Conservation (phyloP, 30 jellyfish, hydroid and myxozoan species). For the Chironex yamaguchii region DNA sequence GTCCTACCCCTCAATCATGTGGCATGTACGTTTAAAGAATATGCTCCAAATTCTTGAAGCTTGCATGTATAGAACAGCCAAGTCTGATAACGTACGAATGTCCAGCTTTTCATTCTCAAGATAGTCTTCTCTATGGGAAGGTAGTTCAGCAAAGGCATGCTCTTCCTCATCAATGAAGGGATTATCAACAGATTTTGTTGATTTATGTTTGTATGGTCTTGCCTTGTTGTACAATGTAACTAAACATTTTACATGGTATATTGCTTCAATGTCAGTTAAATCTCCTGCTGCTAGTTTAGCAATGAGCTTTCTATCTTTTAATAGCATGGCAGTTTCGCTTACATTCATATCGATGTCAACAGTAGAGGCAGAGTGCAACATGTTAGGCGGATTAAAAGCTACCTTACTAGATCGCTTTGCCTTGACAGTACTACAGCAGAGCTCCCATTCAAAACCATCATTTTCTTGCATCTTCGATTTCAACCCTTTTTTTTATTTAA, state of each 20-base stretch:
- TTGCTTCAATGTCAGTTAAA: conserved; percentile 20
- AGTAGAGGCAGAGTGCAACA: conserved; percentile 27
- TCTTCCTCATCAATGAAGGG: neutral
- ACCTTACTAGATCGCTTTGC: no score
- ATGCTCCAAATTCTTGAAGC: no score
- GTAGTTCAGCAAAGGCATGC: conserved; percentile 54
- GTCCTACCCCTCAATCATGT: conserved; percentile 32
- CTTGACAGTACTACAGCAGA: no score
- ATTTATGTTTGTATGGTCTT: conserved; percentile 1
- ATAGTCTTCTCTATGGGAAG: conserved; percentile 15
- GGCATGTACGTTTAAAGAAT: no score
- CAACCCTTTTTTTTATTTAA: no score
- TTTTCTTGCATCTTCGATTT: no score
- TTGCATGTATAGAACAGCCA: no score
- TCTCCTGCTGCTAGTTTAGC: conserved; percentile 26
- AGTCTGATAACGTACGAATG: conserved; percentile 12
- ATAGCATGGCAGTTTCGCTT: conserved; percentile 33
- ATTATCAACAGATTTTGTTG: neutral
- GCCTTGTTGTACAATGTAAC: conserved; percentile 25
- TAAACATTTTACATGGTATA: conserved; percentile 19
- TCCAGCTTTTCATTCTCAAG: conserved; percentile 3
- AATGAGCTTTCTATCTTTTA: conserved; percentile 23
- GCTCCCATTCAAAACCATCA: no score
- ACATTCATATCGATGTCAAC: conserved; percentile 23
- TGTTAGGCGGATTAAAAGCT: neutral